Conservation (phyloP, 2,888 invertebrate genomes). For the Poecilobothrus nobilitatus region DNA sequence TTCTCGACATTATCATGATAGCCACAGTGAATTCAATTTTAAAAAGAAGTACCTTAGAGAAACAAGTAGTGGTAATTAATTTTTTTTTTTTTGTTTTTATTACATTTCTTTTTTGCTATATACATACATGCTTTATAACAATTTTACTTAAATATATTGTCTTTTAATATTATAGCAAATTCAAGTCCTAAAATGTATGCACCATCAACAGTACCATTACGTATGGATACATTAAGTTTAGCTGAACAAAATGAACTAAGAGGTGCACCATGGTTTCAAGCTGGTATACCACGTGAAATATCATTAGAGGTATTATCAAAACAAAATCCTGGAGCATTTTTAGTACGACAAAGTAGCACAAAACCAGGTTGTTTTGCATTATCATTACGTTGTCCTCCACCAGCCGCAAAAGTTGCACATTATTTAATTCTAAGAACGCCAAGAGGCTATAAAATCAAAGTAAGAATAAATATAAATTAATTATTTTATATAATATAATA, state of each 20-base stretch:
- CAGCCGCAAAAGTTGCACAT: slow-evolving; percentile 75
- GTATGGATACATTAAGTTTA: slow-evolving; percentile 56
- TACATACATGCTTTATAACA: neutral
- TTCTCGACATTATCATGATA: slow-evolving; percentile 36
- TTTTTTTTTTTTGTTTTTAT: neutral
- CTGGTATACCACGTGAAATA: slow-evolving; percentile 89
- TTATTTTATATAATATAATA: neutral
- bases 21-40: slow-evolving; percentile 35
- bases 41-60: slow-evolving; percentile 42
- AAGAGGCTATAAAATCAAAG: slow-evolving; percentile 89
- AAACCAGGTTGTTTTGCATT: slow-evolving; percentile 91
- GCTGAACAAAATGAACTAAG: slow-evolving; percentile 72
- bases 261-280: slow-evolving; percentile 92
- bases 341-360: slow-evolving; percentile 89
- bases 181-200: slow-evolving; percentile 47
- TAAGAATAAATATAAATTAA: slow-evolving; percentile 36
- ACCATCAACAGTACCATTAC: slow-evolving; percentile 36
- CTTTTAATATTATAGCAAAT: slow-evolving; percentile 33
- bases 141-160: neutral
- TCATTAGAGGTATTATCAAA: slow-evolving; percentile 83
- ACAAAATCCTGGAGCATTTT: slow-evolving; percentile 88
- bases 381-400: slow-evolving; percentile 83
- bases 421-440: slow-evolving; percentile 84
- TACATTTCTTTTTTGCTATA: slow-evolving; percentile 1
- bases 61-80: slow-evolving; percentile 40